Conservation (phyloP, 2,888 invertebrate species). For the Nymphalis polychloros region DNA sequence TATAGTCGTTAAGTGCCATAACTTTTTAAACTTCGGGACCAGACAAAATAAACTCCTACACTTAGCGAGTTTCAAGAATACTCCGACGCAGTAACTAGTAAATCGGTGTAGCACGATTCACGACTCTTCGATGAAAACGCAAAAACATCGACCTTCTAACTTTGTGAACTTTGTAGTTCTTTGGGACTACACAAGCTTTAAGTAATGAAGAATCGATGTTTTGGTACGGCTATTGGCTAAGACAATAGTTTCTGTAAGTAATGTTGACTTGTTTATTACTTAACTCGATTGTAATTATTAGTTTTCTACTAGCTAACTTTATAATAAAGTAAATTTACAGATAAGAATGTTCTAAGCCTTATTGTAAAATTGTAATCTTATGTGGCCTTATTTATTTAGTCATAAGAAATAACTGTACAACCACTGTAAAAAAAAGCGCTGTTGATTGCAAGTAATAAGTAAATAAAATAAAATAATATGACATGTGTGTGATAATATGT, state of each 20-base stretch:
- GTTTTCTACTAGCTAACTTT: no score
- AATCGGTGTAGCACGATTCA: conserved; percentile 20
- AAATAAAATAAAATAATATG: no score
- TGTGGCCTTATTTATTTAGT: no score
- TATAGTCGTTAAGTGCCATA: conserved; percentile 2
- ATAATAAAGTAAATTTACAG: no score
- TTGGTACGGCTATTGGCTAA: conserved; percentile 5
- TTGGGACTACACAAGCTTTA: conserved; percentile 9
- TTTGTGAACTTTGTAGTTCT: conserved; percentile 15
- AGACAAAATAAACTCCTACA: conserved; percentile 29
- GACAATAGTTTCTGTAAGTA: neutral
- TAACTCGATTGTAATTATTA: neutral
- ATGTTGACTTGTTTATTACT: neutral
- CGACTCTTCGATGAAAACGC: conserved; percentile 19
- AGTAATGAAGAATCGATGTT: conserved; percentile 24
- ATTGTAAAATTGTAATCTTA: no score
- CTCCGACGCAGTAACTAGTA: conserved; percentile 24
- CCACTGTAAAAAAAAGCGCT: no score
- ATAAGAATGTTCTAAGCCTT: no score
- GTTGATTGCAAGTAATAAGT: no score
- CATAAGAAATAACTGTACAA: no score
- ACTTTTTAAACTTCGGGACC: conserved; percentile 27
- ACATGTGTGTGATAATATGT: no score
- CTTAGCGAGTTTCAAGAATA: conserved; percentile 26
- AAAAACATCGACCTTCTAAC: conserved; percentile 20